Base-by-base conservation (phyloP, 2,888 invertebrate genomes). In the Nipponacmea schrenckii region DNA sequence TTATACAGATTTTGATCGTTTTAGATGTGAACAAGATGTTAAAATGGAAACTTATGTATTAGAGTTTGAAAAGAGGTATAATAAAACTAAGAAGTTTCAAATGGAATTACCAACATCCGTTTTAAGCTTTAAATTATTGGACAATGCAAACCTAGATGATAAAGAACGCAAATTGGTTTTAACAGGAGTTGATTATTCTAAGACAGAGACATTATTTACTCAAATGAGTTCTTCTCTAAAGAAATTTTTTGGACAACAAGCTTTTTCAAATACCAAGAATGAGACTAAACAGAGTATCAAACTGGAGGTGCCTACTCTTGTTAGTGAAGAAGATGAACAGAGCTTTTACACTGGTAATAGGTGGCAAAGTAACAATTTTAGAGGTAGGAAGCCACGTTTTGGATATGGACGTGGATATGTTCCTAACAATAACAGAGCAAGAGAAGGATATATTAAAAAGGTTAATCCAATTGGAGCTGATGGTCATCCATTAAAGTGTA, bases 41-140 rank as follows among this genome's bases (percentile, higher is more conserved):
- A 50, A 50, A n/a, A 50, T 50, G 50, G 50, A 50, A 20, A n/a
- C 50, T n/a, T 50, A n/a, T 50, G 50, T 50, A n/a, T 50, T 50
- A 15, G 50, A 50, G 20, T 50, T 50, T 15, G 50, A n/a, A 50
- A 50, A 50, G 20, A 17, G 17, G 17, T 50, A 50, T 20, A 50
- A 50, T 50, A 17, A 20, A 7, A 50, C 50, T 15, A 50, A 50
- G 15, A 50, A 50, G n/a, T 50, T 50, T n/a, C 15, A n/a, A n/a
- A 50, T 50, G 50, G 50, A 50, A 50, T 14, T 50, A n/a, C 50
- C 50, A 50, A 50, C 8, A 0, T 50, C 50, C 5, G 50, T 50
- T n/a, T n/a, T 50, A 5, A 50, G 50, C 20, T 50, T 50, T 50
- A 50, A 50, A 50, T 50, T 50, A 20, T 15, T 50, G 8, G 20